Evolutionary conservation across 2,113 vertebrate species (phyloP).

Genomic region (Colius striatus): DNA sequence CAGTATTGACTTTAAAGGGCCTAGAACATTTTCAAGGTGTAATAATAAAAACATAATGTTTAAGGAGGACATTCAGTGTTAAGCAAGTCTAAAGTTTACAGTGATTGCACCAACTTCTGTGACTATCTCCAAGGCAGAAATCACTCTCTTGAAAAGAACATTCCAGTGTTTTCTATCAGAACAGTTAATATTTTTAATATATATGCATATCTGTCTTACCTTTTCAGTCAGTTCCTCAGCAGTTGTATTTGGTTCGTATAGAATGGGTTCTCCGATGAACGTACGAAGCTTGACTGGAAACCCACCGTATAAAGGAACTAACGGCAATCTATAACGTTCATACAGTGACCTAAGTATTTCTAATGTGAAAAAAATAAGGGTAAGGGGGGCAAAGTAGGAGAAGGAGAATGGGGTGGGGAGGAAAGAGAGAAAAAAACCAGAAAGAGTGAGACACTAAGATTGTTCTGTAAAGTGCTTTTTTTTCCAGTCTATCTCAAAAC

Average conservation of each 20-base stretch:
- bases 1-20: neutral
- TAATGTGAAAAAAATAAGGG: conserved; percentile 49
- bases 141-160: neutral
- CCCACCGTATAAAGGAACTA: conserved; percentile 91
- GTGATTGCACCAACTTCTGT: neutral
- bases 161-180: neutral
- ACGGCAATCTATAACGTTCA: conserved; percentile 85
- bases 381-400: neutral
- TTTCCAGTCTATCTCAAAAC: neutral
- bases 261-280: conserved; percentile 94
- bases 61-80: neutral
- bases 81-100: neutral
- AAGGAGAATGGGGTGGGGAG: neutral
- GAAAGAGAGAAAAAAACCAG: neutral
- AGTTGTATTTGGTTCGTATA: conserved; percentile 87
- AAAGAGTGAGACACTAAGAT: neutral
- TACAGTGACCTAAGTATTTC: conserved; percentile 87
- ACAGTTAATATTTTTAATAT: neutral
- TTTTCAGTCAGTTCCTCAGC: conserved; percentile 90
- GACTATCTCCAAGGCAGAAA: neutral
- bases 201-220: conserved; percentile 70
- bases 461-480: neutral
- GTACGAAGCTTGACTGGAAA: conserved; percentile 96
- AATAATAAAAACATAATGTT: neutral
- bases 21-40: neutral